Base-by-base conservation (phyloP, 2,113 vertebrate species). In the Coracopsis vasa region DNA sequence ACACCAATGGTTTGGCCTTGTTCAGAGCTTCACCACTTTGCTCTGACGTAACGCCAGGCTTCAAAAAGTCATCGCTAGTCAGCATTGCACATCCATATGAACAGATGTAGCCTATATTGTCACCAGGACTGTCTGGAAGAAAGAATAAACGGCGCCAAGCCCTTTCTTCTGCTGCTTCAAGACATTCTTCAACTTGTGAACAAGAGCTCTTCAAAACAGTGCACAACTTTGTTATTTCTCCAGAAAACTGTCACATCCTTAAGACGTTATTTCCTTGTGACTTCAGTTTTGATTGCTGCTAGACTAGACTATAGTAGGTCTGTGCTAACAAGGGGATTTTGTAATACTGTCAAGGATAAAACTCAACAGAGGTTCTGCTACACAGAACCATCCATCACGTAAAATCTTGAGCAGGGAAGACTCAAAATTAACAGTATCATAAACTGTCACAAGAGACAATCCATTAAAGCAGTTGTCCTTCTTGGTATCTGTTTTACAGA, bases 71-170 rank as follows among this genome's bases (percentile, higher is more conserved):
- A 47, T 45, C 88, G 72, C 67, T 19, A 89, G 85, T 93, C 84
- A 92, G 70, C 62, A 85, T 72, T 74, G 48, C 62, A 33, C 8
- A 5, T 88, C 94, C 83, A 27, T 44, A 64, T 1, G 5, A 94
- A 69, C 80, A 95, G 94, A 96, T 89, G 88, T 70, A 95, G 75
- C 83, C 88, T 86, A 58, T 41, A 74, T 78, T 80, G 80, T 90
- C 86, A 92, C 35, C 69, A 72, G 61, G 12, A 48, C 56, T 7
- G 51, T 80, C 88, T 90, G 64, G 39, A 92, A 77, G 85, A 50
- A 90, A 39, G 48, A 75, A 69, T 61, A 88, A 95, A 86, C 15
- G 31, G 54, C 53, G 47, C 37, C 77, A 92, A 92, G 56, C 27
- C 78, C 64, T 56, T 65, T 69, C 14, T 81, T 79, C 73, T 53